Base-by-base conservation (phyloP, 2,797 vertebrate genomes). In the Mallotus villosus region DNA sequence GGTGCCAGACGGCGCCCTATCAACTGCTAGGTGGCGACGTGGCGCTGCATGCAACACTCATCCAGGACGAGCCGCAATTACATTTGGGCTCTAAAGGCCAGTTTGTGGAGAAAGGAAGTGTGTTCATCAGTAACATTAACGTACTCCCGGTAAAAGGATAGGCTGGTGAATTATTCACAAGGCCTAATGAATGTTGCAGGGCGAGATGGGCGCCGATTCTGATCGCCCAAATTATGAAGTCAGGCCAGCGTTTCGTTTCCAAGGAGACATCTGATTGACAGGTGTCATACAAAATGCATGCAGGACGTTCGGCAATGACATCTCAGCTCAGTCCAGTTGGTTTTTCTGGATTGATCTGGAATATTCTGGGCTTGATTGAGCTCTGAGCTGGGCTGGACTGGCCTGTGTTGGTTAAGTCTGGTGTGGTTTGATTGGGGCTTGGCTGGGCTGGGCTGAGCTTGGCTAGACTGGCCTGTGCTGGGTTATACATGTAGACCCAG, bases 201-300 rank as follows among this genome's bases (percentile, higher is more conserved):
- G 27, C 24, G 29, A 63, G 61, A 63, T 63, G 27, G 16, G 27
- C 25, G 95, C 93, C 94, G 88, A 68, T 91, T 94, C 92, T 94
- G 92, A 94, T 95, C 92, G 89, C 92, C 92, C 92, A 91, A 93
- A 92, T 92, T 93, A 87, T 93, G 91, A 92, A 94, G 92, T 94
- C 92, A 91, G 89, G 80, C 81, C 87, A 88, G 94, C 94, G 92
- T 96, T 94, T 88, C 82, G 91, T 93, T 94, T 93, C 94, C 87
- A 90, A 86, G 87, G 90, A 86, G 85, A 91, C 77, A 78, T 84
- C 88, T 89, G 90, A 91, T 88, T 92, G 93, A 91, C 91, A 92
- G 87, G 79, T 90, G 92, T 90, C 92, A 93, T 93, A 83, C 91
- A 94, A 63, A 63, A 63, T 83, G 68, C 68, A 81, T 83, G 68